Evolutionary conservation across 2,888 invertebrate species (phyloP), one percentile per base, ranked within the genome.

Genomic region (Podotricha telesiphe): DNA sequence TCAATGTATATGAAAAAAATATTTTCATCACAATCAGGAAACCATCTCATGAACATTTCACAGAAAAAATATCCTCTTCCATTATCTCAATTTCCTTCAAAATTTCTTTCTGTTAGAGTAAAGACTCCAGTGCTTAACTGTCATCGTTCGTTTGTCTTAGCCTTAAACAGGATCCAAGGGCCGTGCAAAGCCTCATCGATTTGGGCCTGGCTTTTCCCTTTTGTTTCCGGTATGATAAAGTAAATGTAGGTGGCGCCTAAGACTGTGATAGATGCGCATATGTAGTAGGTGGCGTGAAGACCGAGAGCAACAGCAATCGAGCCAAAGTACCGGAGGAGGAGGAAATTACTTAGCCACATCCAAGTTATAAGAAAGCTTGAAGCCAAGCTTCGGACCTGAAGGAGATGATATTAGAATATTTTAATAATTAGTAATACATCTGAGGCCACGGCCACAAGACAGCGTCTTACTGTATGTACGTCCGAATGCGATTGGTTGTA

Each of bases 291-390:
- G 40, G 86, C 81, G 77, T 93, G 91, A 17, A 93, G 86, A 0
- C 92, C 92, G 64, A 93, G 77, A 0, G 82, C 73, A 48, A 86
- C 71, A 10, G 90, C 89, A 1, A 90, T 77, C 15, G 84, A 79
- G 8, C 89, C 89, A 77, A 87, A 93, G 81, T 93, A 93, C 7
- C 93, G 87, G 1, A 93, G 88, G 2, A 91, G 76, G 15, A 93
- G 79, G 75, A 93, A 93, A 73, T 82, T 91, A 77, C 86, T 89
- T 0, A 91, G 81, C 93, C 93, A 93, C 83, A 86, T 91, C 89
- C 91, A 93, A 37, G 91, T 87, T 76, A 92, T 88, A 17, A 93
- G 82, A 22, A 93, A 79, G 59, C 93, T 90, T 40, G 93, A 92
- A 0, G 92, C 92, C 6, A 93, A 81, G 64, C 90, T 86, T 61